Percentiles rank a stretch among this genome's conserved stretches.
phyloP scores from a whole-genome alignment of 2,113 vertebrate genomes.

The Tinamus guttatus region DNA sequence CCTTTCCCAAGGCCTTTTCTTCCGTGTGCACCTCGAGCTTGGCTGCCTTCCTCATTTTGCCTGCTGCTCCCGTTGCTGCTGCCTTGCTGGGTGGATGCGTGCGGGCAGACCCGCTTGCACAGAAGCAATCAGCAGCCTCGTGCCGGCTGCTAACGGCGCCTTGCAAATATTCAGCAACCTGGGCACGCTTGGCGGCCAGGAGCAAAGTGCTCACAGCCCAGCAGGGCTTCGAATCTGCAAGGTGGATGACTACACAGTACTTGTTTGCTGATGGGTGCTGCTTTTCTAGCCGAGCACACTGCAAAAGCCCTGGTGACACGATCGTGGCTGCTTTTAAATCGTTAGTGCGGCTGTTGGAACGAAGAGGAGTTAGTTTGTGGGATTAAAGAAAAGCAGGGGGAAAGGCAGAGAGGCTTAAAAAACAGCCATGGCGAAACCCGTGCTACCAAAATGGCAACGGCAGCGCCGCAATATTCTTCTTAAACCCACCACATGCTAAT shows the following conservation, averaged over 20 bases:
- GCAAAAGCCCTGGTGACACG: not conserved
- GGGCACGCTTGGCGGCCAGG: not conserved
- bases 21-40: slow-evolving; percentile 63
- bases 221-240: not conserved
- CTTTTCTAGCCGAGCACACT: not conserved
- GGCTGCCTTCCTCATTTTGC: slow-evolving; percentile 68
- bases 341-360: not conserved
- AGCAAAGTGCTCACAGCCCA: not conserved
- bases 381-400: not conserved
- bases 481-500: not conserved
- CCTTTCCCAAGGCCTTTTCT: slow-evolving; percentile 54
- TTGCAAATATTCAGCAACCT: not conserved
- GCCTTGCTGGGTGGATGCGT: slow-evolving; percentile 7
- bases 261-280: not conserved
- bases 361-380: not conserved
- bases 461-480: not conserved
- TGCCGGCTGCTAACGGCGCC: not conserved
- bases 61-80: slow-evolving; percentile 57
- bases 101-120: not conserved
- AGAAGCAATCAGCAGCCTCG: slow-evolving; percentile 52
- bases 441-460: not conserved
- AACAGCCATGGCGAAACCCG: rapidly evolving
- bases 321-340: not conserved
- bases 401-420: not conserved
- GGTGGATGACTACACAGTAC: not conserved